Base-by-base conservation (phyloP, 2,888 invertebrate species). In the Melieria omissa region DNA sequence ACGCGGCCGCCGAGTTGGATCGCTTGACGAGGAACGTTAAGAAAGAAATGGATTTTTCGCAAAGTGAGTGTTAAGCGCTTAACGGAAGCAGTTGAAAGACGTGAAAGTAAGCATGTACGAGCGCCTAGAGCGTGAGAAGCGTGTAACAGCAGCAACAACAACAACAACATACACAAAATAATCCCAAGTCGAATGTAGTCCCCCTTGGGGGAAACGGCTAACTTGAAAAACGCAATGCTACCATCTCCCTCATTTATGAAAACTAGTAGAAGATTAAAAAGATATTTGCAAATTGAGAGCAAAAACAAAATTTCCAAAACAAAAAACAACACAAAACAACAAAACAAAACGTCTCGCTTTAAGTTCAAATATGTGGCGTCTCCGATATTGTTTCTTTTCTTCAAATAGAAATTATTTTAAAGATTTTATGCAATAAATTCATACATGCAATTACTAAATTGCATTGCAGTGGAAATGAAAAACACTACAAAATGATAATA, bases 1-100 rank as follows among this genome's bases (percentile, higher is more conserved):
- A 97, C 88, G 97, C 96, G 49, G 96, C 95, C 44, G 97, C 97
- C 9, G 97, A 97, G 88, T 89, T 97, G 55, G 97, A 97, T 88
- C 91, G 96, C 77, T 90, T 97, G 84, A 93, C 95, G 76, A 90
- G 94, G 80, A 91, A 85, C 80, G 87, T 86, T 47, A 87, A 87
- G 78, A 87, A 87, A 74, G 86, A 87, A 81, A 84, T 87, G 73
- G 87, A 87, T 80, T 79, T 87, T 77, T 83, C 87, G 69, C 87
- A 86, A 83, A 86, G 86, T 78, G 87, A 87, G 78, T 87, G 87
- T 82, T 87, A 81, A 77, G 71, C 41, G 54, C n/a, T 52, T n/a
- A 41, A 52, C 62, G 16, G 10, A 47, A 57, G 46, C 10, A 29
- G 29, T 29, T 29, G 29, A 29, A 29, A 29, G 1, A 29, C 2